phyloP scores from a whole-genome alignment of 53 echinoderm and acorn worm genomes.

The Crossaster papposus region DNA sequence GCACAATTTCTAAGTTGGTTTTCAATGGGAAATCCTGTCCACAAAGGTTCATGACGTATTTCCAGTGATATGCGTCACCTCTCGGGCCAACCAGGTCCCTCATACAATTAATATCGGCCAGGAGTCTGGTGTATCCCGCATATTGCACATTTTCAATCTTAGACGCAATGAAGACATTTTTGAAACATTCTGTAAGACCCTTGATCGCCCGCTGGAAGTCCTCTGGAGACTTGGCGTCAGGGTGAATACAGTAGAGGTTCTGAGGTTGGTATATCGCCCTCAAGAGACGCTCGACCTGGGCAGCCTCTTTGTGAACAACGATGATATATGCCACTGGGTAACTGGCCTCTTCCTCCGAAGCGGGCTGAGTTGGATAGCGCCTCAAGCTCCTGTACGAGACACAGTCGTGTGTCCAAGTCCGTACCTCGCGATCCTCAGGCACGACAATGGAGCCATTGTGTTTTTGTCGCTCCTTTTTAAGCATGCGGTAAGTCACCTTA shows the following conservation, averaged over 20 bases:
- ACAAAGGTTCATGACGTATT: constrained; percentile 83
- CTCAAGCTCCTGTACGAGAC: not conserved
- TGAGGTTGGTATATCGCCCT: constrained; percentile 81
- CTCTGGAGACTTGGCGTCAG: constrained; percentile 61
- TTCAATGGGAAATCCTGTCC: constrained; percentile 92
- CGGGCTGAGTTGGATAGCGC: constrained; percentile 45
- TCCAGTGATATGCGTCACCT: constrained; percentile 62
- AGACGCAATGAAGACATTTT: constrained; percentile 76
- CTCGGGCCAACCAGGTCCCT: constrained; percentile 45
- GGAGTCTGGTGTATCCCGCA: constrained; percentile 45
- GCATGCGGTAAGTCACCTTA: constrained; percentile 53
- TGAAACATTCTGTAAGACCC: constrained; percentile 67
- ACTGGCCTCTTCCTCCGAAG: not conserved
- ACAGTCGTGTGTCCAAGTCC: no score
- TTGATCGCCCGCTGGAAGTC: constrained; percentile 59
- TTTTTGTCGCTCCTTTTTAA: constrained; percentile 52
- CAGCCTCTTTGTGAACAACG: constrained; percentile 60
- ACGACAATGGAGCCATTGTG: constrained; percentile 42
- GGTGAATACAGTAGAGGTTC: constrained; percentile 77
- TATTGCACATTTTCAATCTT: constrained; percentile 66
- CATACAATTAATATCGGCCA: constrained; percentile 80
- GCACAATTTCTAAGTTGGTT: constrained; percentile 81
- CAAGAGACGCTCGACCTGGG: constrained; percentile 70
- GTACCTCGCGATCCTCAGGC: constrained; percentile 64
- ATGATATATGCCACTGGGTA: constrained; percentile 81